Evolutionary conservation across 2,888 invertebrate genomes (phyloP).

Genomic region (Chironomus tentans): DNA sequence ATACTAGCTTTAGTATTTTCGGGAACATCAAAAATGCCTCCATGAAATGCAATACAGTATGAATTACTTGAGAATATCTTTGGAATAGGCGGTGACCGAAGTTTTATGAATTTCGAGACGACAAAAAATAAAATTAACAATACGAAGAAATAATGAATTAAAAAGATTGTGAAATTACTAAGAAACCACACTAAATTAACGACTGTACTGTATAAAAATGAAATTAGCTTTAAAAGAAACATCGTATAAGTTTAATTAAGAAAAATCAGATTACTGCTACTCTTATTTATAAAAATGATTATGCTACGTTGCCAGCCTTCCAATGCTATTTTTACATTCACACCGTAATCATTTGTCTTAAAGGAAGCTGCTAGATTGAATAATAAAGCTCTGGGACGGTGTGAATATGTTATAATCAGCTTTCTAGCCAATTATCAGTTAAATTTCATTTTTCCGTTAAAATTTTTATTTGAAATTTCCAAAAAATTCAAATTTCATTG

Average conservation of each 20-base stretch:
- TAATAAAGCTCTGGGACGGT: too few species aligned
- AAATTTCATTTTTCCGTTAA: not conserved
- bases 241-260: too few species aligned
- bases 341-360: too few species aligned
- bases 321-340: too few species aligned
- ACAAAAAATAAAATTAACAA: constrained; percentile 38
- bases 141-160: constrained; percentile 29
- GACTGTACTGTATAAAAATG: not conserved
- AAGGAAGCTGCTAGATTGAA: too few species aligned
- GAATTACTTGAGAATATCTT: constrained; percentile 33
- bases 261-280: too few species aligned
- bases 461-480: not conserved
- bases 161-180: constrained; percentile 17
- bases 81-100: constrained; percentile 37
- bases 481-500: too few species aligned
- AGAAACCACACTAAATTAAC: constrained; percentile 5
- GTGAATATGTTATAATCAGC: too few species aligned
- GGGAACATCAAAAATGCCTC: constrained; percentile 41
- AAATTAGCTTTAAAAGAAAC: not conserved
- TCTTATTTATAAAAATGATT: too few species aligned
- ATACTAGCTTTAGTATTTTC: constrained; percentile 41
- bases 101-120: constrained; percentile 40
- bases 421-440: too few species aligned
- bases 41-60: constrained; percentile 39
- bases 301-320: too few species aligned